These are phyloP conservation scores for Serrognathus titanus DNA, from an alignment of 2,888 invertebrate genomes.

Conservation along the genomic window DNA sequence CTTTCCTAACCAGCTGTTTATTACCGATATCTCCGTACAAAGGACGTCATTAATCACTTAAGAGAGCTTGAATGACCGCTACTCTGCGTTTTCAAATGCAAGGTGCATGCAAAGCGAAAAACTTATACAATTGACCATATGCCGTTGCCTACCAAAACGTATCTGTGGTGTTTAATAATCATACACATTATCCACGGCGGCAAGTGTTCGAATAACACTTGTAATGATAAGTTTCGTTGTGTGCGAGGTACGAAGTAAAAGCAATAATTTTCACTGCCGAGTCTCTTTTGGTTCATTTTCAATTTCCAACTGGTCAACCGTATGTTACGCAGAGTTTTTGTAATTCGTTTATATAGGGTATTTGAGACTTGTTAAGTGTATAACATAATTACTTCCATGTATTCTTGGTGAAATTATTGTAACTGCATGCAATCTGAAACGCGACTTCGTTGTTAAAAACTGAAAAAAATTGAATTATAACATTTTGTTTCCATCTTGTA, in stretches of 20 bases:
- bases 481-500: too few relatives aligned
- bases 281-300: too few relatives aligned
- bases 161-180: constrained; percentile 15
- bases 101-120: constrained; percentile 13
- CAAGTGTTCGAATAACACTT: constrained; percentile 13
- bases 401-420: too few relatives aligned
- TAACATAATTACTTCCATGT: too few relatives aligned
- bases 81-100: constrained; percentile 6
- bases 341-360: too few relatives aligned
- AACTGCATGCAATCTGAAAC: too few relatives aligned
- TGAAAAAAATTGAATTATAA: too few relatives aligned
- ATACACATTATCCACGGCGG: constrained; percentile 12
- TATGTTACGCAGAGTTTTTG: too few relatives aligned
- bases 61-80: constrained; percentile 12
- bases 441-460: too few relatives aligned
- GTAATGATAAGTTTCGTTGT: constrained; percentile 18
- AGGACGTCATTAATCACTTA: constrained; percentile 10
- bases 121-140: constrained; percentile 20
- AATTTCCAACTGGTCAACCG: too few relatives aligned
- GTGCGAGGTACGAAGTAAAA: background rate
- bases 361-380: too few relatives aligned
- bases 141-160: constrained; percentile 15
- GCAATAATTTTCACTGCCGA: too few relatives aligned
- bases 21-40: constrained; percentile 2
- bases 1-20: constrained; percentile 10